Conservation (phyloP, 2,113 vertebrate species). For the Lampris incognitus region DNA sequence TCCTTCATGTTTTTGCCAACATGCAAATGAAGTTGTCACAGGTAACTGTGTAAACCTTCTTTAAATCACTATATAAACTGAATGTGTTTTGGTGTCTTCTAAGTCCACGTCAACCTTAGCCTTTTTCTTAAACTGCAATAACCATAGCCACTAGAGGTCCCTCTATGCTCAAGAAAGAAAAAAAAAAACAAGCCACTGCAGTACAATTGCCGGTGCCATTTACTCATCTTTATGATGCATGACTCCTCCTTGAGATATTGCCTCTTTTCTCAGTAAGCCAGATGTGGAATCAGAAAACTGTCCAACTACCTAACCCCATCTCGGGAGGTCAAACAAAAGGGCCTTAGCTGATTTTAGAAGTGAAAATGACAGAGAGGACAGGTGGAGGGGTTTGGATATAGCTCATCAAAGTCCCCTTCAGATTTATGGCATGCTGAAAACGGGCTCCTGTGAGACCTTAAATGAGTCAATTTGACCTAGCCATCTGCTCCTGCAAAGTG, state of each 20-base stretch:
- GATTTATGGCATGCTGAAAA: constrained; percentile 64
- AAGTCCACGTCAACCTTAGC: neutral
- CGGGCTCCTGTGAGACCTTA: constrained; percentile 55
- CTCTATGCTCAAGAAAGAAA: constrained; percentile 46
- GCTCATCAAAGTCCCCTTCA: constrained; percentile 48
- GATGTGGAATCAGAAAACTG: constrained; percentile 23
- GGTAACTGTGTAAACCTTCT: constrained; percentile 78
- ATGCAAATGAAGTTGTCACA: constrained; percentile 99
- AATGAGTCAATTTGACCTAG: constrained; percentile 65
- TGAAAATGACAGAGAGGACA: constrained; percentile 41
- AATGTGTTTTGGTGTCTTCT: neutral
- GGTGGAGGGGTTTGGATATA: constrained; percentile 55
- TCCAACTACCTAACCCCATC: constrained; percentile 36
- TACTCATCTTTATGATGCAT: constrained; percentile 40
- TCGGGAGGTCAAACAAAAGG: constrained; percentile 29
- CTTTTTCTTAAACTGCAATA: neutral
- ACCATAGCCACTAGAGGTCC: constrained; percentile 76
- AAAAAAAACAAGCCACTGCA: constrained; percentile 31
- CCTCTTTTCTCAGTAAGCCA: constrained; percentile 33
- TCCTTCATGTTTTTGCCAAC: constrained; percentile 98
- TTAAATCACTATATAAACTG: neutral
- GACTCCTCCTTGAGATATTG: constrained; percentile 27
- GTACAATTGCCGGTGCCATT: constrained; percentile 6
- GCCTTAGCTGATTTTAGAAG: constrained; percentile 28
- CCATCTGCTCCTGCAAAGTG: constrained; percentile 73